Percentiles rank a stretch among this genome's conserved stretches.
Evolutionary conservation across 2,113 vertebrate species (phyloP).

Genomic region (Uropsilus gracilis): DNA sequence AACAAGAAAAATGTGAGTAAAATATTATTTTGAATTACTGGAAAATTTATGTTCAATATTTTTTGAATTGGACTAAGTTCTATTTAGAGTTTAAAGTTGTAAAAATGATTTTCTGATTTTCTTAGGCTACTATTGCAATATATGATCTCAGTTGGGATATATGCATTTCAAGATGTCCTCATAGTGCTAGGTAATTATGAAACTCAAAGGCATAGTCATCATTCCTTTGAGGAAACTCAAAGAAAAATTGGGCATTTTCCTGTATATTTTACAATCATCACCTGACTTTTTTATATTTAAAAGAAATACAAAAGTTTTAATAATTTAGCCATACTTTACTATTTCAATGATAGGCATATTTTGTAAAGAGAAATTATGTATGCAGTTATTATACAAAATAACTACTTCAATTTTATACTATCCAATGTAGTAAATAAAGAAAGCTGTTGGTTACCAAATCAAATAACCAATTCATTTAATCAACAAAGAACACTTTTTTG

Average conservation of each 20-base stretch:
- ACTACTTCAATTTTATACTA: constrained; percentile 3
- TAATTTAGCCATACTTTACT: neutral
- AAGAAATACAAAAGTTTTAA: neutral
- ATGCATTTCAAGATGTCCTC: neutral
- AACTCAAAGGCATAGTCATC: constrained; percentile 34
- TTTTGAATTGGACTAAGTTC: neutral
- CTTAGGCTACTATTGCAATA: neutral
- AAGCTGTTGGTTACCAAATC: neutral
- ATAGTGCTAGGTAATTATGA: constrained; percentile 20
- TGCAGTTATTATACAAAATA: constrained; percentile 4
- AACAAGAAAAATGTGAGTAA: neutral
- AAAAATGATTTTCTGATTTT: constrained; percentile 32
- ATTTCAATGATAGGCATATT: neutral
- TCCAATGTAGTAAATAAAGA: neutral
- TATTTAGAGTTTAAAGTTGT: constrained; percentile 7
- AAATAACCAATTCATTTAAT: neutral
- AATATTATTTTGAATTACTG: neutral
- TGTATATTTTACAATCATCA: neutral
- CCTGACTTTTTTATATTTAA: neutral
- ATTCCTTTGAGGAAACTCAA: too few species aligned
- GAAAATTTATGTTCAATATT: neutral
- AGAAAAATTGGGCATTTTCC: neutral
- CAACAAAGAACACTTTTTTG: neutral
- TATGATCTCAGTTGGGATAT: neutral
- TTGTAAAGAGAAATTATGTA: neutral